Evolutionary conservation across 2,113 vertebrate genomes (phyloP), one percentile per base, ranked within the genome.

Genomic region (Bettongia penicillata): DNA sequence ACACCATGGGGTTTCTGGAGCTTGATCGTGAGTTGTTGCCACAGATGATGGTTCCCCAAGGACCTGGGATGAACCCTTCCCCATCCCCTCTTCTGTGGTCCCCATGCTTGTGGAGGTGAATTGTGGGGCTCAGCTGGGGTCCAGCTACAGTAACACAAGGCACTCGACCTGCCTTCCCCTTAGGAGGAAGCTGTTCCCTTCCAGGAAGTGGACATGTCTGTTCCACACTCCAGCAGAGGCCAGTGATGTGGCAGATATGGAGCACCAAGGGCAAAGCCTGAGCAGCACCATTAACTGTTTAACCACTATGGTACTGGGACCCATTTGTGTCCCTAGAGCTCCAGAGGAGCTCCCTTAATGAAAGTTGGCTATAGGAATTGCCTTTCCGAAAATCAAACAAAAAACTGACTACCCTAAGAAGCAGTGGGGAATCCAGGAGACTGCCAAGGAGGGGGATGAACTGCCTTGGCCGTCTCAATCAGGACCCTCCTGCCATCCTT

Each of bases 231-330:
- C 91, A 52, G 96, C 52, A 28, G 95, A 93, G 96, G 96, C 92
- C 31, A 26, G 96, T n/a, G 37, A 1, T 48, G 94, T 91, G 96
- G 96, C 91, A 9, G 94, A 90, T 24, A 28, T 49, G 95, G 93
- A 97, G 97, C 98, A 98, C 98, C 98, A 94, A 51, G 97, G 94
- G 16, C 11, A 25, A 68, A 91, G 97, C 92, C 95, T 91, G 91
- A 93, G 93, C 94, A 93, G 97, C 97, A 97, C 97, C 96, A 19
- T 28, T 92, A 5, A 91, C 77, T 47, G 94, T 93, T n/a, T 92
- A 91, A 89, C 95, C 91, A 90, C 91, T 53, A 90, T 53, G 91
- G 95, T 53, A 23, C 5, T 28, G 90, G 94, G 95, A 91, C 10
- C 90, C 96, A 12, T 16, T 25, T 1, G 16, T 31, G 11, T 68